Evolutionary conservation across 2,888 invertebrate genomes (phyloP), one percentile per base, ranked within the genome.

Genomic region (Euplagia quadripunctaria): DNA sequence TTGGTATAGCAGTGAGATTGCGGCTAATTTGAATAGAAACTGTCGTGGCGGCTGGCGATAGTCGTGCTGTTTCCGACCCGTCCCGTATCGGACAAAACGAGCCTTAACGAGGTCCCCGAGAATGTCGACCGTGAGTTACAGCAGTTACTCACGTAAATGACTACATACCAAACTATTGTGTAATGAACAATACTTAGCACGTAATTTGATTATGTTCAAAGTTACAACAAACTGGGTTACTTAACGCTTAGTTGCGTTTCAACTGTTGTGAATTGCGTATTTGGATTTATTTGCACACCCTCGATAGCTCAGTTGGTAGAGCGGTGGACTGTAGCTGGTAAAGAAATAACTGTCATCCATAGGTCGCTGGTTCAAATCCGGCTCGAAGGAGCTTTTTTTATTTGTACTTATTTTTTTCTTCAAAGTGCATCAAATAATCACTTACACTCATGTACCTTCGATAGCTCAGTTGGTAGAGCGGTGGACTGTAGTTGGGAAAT

Each of bases 281-380:
- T 70, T 49, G 12, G 41, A n/a, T 7, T 41, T 3, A 14, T 8
- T 14, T 51, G n/a, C 20, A 70, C 7, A 70, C 70, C 70, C 64
- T 70, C 70, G 70, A 70, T 72, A 72, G 76, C 95, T 95, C 95
- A 95, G 95, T 95, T 94, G 95, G 94, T 95, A 95, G 95, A 95
- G 94, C 95, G 95, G 95, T 95, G 94, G 94, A 94, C 94, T 94
- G 94, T 94, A 94, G 94, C 70, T 84, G 90, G 68, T 73, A 41
- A 41, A 49, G 31, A 31, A 31, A 49, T 1, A 76, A 81, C 82
- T 89, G 94, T 79, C 70, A 96, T 96, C 96, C 96, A 96, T 96
- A 96, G 96, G 96, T 96, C 96, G 94, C 96, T 96, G 96, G 96
- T 96, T 96, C 96, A 96, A 96, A 96, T 96, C 96, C 96, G 96